Conservation (phyloP, 35 echinoderm and acorn worm genomes). For the Holothuria glaberrima region DNA sequence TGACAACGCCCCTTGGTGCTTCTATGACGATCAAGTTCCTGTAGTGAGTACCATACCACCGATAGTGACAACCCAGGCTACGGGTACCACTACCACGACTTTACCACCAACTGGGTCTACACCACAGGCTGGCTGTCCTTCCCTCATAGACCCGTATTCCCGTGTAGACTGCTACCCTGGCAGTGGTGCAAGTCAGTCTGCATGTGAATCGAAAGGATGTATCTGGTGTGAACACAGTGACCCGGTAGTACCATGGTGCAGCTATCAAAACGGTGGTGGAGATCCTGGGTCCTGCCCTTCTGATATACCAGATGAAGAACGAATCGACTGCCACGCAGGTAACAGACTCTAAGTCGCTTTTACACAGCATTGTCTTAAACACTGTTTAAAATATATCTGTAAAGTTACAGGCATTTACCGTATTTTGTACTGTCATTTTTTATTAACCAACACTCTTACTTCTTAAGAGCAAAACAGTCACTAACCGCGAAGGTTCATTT, state of each 20-base stretch:
- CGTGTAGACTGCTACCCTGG: slow-evolving; percentile 76
- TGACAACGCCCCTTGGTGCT: slow-evolving; percentile 61
- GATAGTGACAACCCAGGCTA: no score
- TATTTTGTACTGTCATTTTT: no score
- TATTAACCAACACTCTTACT: no score
- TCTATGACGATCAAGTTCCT: slow-evolving; percentile 50
- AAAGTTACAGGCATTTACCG: no score
- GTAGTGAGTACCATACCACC: neutral
- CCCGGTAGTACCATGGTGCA: slow-evolving; percentile 77
- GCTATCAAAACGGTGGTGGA: slow-evolving; percentile 50
- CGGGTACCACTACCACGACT: neutral
- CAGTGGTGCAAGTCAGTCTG: slow-evolving; percentile 17
- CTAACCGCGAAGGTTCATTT: no score
- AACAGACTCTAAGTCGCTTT: neutral
- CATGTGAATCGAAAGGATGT: slow-evolving; percentile 67
- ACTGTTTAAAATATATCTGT: no score
- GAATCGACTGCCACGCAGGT: slow-evolving; percentile 73
- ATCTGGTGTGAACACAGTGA: slow-evolving; percentile 66
- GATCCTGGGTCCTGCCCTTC: slow-evolving; percentile 49
- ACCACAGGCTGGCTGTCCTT: slow-evolving; percentile 53
- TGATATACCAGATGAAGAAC: slow-evolving; percentile 61
- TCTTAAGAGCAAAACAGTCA: no score
- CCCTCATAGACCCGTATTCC: slow-evolving; percentile 41
- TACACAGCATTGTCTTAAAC: no score
- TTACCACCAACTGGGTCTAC: neutral